Conservation (phyloP, 2,113 vertebrate species). For the Heliornis fulica region DNA sequence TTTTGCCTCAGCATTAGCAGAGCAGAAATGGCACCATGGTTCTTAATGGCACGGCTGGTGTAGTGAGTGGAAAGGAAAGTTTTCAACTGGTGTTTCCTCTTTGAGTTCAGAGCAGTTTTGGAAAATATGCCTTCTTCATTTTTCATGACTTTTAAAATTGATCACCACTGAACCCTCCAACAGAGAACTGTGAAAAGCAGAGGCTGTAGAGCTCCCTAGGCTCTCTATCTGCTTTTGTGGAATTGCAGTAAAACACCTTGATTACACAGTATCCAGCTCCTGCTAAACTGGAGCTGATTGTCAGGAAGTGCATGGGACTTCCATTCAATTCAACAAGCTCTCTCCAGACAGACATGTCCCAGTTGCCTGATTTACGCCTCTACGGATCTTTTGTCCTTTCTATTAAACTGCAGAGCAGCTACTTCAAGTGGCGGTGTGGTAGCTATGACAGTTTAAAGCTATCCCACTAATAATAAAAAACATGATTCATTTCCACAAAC, state of each 20-base stretch:
- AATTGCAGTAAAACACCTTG: neutral
- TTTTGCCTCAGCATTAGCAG: neutral
- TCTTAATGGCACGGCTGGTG: neutral
- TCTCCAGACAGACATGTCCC: neutral
- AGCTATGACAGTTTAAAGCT: constrained; percentile 1
- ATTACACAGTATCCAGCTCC: neutral
- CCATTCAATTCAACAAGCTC: neutral
- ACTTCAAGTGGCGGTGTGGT: neutral
- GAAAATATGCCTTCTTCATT: neutral
- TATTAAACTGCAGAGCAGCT: neutral
- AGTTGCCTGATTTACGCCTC: neutral
- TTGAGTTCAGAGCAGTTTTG: neutral
- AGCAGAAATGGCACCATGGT: neutral
- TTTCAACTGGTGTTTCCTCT: neutral
- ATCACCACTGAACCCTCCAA: neutral
- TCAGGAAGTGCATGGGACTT: neutral
- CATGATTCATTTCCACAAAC: neutral
- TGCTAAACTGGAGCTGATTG: neutral
- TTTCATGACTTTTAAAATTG: neutral
- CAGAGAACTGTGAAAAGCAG: neutral
- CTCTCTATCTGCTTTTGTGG: neutral
- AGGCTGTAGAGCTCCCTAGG: neutral
- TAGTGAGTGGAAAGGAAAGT: neutral
- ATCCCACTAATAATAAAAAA: constrained; percentile 4
- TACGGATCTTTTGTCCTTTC: neutral